phyloP scores from a whole-genome alignment of 2,888 invertebrate genomes.

The Atrina japonica region DNA sequence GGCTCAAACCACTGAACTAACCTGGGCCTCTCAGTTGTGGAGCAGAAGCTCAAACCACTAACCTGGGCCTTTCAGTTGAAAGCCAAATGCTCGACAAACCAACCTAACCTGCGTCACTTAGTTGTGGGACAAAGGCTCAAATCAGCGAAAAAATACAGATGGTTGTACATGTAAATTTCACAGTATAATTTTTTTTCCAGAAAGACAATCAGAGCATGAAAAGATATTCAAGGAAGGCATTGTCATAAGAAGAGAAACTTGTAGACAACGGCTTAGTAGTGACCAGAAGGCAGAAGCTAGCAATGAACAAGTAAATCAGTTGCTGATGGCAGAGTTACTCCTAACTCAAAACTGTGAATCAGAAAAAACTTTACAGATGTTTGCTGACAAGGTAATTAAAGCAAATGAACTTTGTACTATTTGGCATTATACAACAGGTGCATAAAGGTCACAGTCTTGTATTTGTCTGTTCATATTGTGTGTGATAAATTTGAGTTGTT shows the following conservation, averaged over 20 bases:
- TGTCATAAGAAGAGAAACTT: slow-evolving; percentile 59
- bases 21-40: no score
- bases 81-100: no score
- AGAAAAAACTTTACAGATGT: slow-evolving; percentile 52
- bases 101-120: no score
- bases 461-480: neutral
- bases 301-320: slow-evolving; percentile 52
- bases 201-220: slow-evolving; percentile 49
- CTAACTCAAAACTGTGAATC: slow-evolving; percentile 67
- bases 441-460: neutral
- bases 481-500: neutral
- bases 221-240: slow-evolving; percentile 57
- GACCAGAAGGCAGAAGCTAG: slow-evolving; percentile 45
- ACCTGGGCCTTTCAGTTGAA: no score
- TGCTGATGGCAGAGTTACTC: slow-evolving; percentile 68
- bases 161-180: no score
- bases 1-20: no score
- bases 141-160: no score
- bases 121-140: no score
- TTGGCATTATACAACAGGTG: neutral
- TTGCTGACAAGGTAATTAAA: slow-evolving; percentile 54
- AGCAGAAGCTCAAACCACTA: no score
- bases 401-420: neutral
- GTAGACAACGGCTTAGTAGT: slow-evolving; percentile 49
- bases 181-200: no score